Evolutionary conservation across 2,113 vertebrate genomes (phyloP), one percentile per base, ranked within the genome.

Genomic region (Pogonocichla stellata): DNA sequence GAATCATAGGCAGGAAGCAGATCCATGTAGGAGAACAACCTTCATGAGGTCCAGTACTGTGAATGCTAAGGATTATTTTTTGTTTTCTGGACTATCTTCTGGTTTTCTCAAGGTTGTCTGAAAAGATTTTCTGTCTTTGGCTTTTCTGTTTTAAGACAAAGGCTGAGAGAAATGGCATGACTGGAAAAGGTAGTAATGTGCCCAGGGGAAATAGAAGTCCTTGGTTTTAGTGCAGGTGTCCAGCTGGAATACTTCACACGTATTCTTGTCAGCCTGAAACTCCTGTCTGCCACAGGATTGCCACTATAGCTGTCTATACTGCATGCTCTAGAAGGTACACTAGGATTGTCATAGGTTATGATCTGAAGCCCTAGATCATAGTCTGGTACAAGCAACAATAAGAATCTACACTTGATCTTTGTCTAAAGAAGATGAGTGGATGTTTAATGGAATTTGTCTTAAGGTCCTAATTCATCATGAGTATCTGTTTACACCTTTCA

Each of bases 221-320:
- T 58, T 65, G 26, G 3, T 1, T 84, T 78, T 40, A 23, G 7
- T 72, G 34, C 8, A 56, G 14, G 19, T n/a, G 26, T 60, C 34
- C 9, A 71, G 9, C 15, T 51, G 26, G 23, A 77, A 61, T 18
- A 69, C 2, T 42, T 72, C 24, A 47, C 8, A 4, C 3, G 12
- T 25, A 19, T 22, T 36, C 9, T n/a, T 51, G 12, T 38, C 78
- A 61, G 19, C 10, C 47, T 75, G 40, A 56, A 84, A 71, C 6
- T 38, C 18, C 33, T 38, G 14, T 64, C 69, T 51, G 38, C 31
- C 14, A 33, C 34, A 33, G 20, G 4, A 78, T 36, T 36, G 47
- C 10, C 1, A 0, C 38, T 58, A 2, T 4, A 69, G 25, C 47
- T 73, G 4, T 54, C 25, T 33, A 5, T 12, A 57, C 2, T 14